These are phyloP conservation scores for Vulpes lagopus DNA, from an alignment of 2,113 vertebrate genomes.

Conservation along the genomic window DNA sequence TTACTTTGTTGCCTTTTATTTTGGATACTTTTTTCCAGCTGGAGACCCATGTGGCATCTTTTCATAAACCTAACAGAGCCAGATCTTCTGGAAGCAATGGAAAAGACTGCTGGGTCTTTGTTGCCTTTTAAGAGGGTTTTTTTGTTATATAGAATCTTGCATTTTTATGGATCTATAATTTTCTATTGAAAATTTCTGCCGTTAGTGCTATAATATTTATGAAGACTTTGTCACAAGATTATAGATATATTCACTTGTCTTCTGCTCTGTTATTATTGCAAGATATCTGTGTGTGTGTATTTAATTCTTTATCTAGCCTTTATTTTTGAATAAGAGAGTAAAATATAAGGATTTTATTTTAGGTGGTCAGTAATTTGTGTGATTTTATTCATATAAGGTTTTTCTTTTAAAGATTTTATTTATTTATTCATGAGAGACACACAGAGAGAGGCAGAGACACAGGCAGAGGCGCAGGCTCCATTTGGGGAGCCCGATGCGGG, in stretches of 20 bases:
- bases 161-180: conserved; percentile 14
- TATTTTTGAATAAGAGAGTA: neutral
- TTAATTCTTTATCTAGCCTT: neutral
- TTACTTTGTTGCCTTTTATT: neutral
- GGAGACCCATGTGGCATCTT: too few relatives aligned
- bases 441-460: too few relatives aligned
- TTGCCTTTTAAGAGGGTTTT: neutral
- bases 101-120: neutral
- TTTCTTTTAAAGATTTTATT: too few relatives aligned
- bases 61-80: too few relatives aligned
- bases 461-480: too few relatives aligned
- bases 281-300: neutral
- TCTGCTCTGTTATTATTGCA: neutral
- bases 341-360: conserved; percentile 3
- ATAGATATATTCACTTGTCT: neutral
- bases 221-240: neutral
- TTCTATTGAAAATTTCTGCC: neutral
- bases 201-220: neutral
- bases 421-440: too few relatives aligned
- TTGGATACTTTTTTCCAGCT: too few relatives aligned
- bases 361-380: neutral
- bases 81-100: too few relatives aligned
- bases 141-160: neutral
- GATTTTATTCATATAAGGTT: neutral
- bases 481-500: too few relatives aligned